Conservation (phyloP, 2,888 invertebrate species). For the Ichneumoninae sp. region DNA sequence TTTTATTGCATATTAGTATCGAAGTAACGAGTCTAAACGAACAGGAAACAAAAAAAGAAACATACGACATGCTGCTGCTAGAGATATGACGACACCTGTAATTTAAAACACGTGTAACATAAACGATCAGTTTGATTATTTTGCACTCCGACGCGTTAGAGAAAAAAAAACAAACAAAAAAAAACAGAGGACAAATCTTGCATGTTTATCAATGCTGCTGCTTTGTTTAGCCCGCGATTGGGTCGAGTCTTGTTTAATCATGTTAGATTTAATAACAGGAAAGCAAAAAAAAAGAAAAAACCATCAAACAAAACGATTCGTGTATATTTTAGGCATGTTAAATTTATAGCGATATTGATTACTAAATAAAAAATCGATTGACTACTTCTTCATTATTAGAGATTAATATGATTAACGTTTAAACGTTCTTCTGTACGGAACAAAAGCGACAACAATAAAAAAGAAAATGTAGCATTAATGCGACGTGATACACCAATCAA, state of each 20-base stretch:
- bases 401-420: constrained; percentile 74
- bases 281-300: constrained; percentile 31
- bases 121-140: constrained; percentile 53
- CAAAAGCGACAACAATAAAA: constrained; percentile 71
- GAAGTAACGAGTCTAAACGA: constrained; percentile 77
- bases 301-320: constrained; percentile 72
- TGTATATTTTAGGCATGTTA: constrained; percentile 84
- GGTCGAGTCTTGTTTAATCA: constrained; percentile 79
- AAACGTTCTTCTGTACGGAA: constrained; percentile 75
- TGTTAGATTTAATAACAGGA: constrained; percentile 78
- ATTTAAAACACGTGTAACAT: constrained; percentile 56
- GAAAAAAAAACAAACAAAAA: constrained; percentile 20
- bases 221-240: constrained; percentile 67
- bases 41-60: constrained; percentile 42
- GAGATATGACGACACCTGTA: constrained; percentile 63
- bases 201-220: constrained; percentile 70
- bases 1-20: constrained; percentile 77
- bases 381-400: constrained; percentile 82
- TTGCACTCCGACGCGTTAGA: constrained; percentile 49
- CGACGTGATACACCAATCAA: constrained; percentile 48
- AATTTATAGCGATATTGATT: constrained; percentile 83
- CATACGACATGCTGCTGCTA: constrained; percentile 76
- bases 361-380: constrained; percentile 80
- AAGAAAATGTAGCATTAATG: constrained; percentile 75
- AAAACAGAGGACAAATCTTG: constrained; percentile 48